Evolutionary conservation across 35 echinoderm and acorn worm species (phyloP).

Genomic region (Heliocidaris tuberculata): DNA sequence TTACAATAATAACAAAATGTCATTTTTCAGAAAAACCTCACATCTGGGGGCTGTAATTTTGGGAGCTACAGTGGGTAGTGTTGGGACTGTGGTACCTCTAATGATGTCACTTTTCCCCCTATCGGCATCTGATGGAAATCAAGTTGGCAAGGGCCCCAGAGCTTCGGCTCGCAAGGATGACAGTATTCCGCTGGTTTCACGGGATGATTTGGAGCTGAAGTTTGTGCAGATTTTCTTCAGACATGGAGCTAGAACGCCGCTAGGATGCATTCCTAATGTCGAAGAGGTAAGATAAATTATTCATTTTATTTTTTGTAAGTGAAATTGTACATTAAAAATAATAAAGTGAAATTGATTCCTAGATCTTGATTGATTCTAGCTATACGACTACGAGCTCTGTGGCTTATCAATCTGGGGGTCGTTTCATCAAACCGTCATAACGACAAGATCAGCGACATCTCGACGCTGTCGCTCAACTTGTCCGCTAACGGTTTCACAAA

Average conservation of each 20-base stretch:
- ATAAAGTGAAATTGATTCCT: too few species aligned
- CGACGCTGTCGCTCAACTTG: too few species aligned
- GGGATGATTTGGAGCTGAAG: conserved; percentile 34
- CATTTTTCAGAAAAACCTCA: not conserved
- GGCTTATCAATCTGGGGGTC: too few species aligned
- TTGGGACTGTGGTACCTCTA: not conserved
- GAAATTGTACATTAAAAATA: not conserved
- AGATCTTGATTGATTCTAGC: too few species aligned
- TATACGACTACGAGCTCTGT: too few species aligned
- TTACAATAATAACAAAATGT: conserved; percentile 15
- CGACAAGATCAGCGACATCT: too few species aligned
- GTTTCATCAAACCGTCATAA: too few species aligned
- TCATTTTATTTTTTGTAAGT: not conserved
- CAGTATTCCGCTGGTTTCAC: conserved; percentile 1
- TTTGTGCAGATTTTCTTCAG: conserved; percentile 46
- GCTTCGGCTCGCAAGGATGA: not conserved
- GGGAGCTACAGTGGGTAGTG: not conserved
- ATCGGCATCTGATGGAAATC: not conserved
- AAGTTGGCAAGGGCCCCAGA: not conserved
- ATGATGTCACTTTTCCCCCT: not conserved
- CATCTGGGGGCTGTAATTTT: conserved; percentile 27
- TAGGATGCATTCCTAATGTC: conserved; percentile 16
- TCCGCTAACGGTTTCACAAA: too few species aligned
- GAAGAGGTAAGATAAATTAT: not conserved
- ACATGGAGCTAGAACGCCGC: conserved; percentile 32